phyloP scores from a whole-genome alignment of 2,113 vertebrate species.

The Percopsis transmontana region DNA sequence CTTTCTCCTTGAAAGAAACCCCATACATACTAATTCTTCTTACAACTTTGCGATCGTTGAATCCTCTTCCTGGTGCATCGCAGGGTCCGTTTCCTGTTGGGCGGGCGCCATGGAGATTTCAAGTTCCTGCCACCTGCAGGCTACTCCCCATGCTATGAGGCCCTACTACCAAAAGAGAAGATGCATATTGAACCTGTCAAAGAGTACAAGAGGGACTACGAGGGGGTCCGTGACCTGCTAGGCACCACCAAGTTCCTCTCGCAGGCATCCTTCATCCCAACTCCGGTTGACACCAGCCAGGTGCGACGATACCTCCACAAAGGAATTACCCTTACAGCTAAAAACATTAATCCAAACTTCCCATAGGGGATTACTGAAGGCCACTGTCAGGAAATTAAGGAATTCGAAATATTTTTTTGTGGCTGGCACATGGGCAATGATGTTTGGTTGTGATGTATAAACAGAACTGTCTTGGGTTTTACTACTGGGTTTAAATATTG shows the following conservation, averaged over 20 bases:
- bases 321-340: too few species aligned
- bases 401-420: too few species aligned
- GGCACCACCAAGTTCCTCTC: slow-evolving; percentile 92
- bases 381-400: too few species aligned
- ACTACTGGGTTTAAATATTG: too few species aligned
- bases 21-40: too few species aligned
- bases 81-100: slow-evolving; percentile 92
- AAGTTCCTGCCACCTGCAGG: slow-evolving; percentile 94
- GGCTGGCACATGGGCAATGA: too few species aligned
- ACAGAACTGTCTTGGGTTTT: too few species aligned
- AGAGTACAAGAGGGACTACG: slow-evolving; percentile 92
- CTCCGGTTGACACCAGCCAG: slow-evolving; percentile 93
- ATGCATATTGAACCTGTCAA: slow-evolving; percentile 95
- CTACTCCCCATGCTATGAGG: slow-evolving; percentile 96
- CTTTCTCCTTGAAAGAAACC: too few species aligned
- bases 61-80: slow-evolving; percentile 6
- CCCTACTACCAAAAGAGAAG: slow-evolving; percentile 94
- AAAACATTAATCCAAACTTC: too few species aligned
- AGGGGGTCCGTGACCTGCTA: slow-evolving; percentile 89
- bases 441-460: too few species aligned
- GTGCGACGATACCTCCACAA: slow-evolving; percentile 63
- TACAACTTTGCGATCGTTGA: too few species aligned
- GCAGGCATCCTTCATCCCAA: slow-evolving; percentile 94
- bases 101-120: slow-evolving; percentile 95
- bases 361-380: too few species aligned